These are phyloP conservation scores for Zonitis immaculata DNA, from an alignment of 2,888 invertebrate species.

Conservation along the genomic window DNA sequence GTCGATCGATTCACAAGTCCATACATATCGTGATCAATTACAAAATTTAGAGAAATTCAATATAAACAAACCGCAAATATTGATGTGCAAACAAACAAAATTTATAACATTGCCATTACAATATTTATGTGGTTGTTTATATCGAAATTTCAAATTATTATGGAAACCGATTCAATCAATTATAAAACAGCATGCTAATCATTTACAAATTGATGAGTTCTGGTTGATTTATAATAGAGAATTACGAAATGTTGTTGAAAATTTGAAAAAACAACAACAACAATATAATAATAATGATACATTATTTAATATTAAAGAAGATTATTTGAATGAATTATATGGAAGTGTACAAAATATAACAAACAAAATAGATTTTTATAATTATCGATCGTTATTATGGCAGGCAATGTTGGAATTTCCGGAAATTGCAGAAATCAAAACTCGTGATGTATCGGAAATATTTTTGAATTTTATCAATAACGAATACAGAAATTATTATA, in stretches of 20 bases:
- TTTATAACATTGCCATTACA: conserved; percentile 65
- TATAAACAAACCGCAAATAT: conserved; percentile 55
- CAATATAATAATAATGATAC: too few relatives aligned
- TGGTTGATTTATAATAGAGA: conserved; percentile 67
- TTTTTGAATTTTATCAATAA: conserved; percentile 73
- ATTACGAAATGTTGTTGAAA: conserved; percentile 53
- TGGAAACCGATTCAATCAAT: conserved; percentile 81
- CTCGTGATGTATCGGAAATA: conserved; percentile 73
- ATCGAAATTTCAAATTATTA: conserved; percentile 80
- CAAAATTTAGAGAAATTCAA: conserved; percentile 69
- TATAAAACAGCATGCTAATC: conserved; percentile 68
- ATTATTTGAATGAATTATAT: conserved; percentile 36
- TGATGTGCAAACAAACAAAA: conserved; percentile 53
- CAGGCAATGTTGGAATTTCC: conserved; percentile 70
- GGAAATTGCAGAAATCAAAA: conserved; percentile 72
- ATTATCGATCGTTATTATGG: conserved; percentile 78
- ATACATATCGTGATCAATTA: conserved; percentile 75
- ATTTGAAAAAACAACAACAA: conserved; percentile 38
- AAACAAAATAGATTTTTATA: conserved; percentile 65
- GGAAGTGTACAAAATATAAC: conserved; percentile 38
- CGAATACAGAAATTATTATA: conserved; percentile 58
- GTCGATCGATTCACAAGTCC: conserved; percentile 64
- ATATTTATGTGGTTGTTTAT: conserved; percentile 77
- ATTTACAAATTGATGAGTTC: conserved; percentile 58
- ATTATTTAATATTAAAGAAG: conserved; percentile 23